Evolutionary conservation across 2,113 vertebrate species (phyloP).

Genomic region (Protomyctophum bolini): DNA sequence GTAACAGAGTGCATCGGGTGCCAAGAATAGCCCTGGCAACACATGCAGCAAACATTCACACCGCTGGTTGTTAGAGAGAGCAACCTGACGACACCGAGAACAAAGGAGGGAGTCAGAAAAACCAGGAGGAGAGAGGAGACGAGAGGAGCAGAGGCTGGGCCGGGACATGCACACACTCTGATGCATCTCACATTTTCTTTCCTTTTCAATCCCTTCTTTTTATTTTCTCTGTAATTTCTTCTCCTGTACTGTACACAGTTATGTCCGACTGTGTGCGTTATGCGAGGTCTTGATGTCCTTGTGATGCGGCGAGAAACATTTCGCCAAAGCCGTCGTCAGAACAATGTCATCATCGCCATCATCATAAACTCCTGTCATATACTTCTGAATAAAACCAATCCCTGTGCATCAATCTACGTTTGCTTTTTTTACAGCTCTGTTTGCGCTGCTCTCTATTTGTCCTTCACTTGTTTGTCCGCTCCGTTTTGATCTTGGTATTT

Average conservation of each 20-base stretch:
- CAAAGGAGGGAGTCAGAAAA: conserved; percentile 45
- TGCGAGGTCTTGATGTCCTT: no score
- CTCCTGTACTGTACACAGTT: conserved; percentile 6
- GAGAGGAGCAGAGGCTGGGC: conserved; percentile 37
- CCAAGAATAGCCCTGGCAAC: conserved; percentile 69
- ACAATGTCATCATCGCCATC: no score
- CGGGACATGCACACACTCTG: conserved; percentile 14
- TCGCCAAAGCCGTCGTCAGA: no score
- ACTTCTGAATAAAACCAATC: no score
- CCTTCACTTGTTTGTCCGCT: no score
- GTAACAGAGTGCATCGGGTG: conserved; percentile 62
- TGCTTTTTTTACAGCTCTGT: no score
- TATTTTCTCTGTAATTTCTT: conserved; percentile 1
- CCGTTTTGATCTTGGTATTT: no score
- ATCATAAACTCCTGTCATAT: no score
- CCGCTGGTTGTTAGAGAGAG: conserved; percentile 49
- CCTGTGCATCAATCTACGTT: no score
- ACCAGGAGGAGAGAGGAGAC: conserved; percentile 35
- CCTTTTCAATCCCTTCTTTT: background rate
- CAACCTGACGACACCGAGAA: conserved; percentile 13
- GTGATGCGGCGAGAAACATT: no score
- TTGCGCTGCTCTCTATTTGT: no score
- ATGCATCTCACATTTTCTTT: background rate
- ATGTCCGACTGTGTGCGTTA: background rate
- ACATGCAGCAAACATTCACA: conserved; percentile 67